Percentiles rank a stretch among this genome's conserved stretches.
These are phyloP conservation scores for Pristionchus fissidentatus DNA, from an alignment of 2,888 invertebrate species.

Conservation along the genomic window DNA sequence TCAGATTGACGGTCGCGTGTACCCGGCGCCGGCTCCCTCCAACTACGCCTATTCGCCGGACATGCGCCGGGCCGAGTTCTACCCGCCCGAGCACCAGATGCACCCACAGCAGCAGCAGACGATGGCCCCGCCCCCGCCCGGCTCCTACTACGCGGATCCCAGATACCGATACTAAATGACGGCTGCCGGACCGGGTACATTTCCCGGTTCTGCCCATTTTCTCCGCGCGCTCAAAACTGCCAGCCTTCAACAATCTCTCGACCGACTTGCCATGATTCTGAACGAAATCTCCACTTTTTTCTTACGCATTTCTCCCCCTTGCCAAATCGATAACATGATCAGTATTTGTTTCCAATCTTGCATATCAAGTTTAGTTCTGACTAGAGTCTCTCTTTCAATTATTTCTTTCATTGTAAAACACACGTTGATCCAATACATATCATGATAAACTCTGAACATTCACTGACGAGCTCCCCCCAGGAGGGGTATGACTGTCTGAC, in stretches of 20 bases:
- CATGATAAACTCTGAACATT: no score
- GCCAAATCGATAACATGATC: slow-evolving; percentile 1
- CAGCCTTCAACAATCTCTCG: neutral
- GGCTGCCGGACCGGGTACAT: no score
- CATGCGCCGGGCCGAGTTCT: slow-evolving; percentile 47
- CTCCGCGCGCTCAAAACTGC: slow-evolving; percentile 18
- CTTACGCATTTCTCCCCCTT: neutral
- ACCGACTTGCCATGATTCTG: slow-evolving; percentile 19
- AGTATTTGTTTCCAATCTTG: no score
- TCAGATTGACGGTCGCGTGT: slow-evolving; percentile 40
- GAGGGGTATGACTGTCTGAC: no score
- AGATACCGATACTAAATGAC: slow-evolving; percentile 38
- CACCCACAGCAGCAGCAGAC: neutral
- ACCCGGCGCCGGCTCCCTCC: slow-evolving; percentile 44
- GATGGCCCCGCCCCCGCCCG: slow-evolving; percentile 12
- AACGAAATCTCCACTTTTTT: no score
- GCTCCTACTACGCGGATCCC: slow-evolving; percentile 36
- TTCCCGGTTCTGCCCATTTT: neutral
- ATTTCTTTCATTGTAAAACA: no score
- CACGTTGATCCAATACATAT: no score
- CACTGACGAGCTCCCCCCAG: no score
- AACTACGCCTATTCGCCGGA: slow-evolving; percentile 51
- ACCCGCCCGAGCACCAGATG: slow-evolving; percentile 19
- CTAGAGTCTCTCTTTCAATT: neutral
- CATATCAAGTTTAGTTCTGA: neutral